Conservation (phyloP, 1,140 invertebrate species). For the Trialeurodes vaporariorum region DNA sequence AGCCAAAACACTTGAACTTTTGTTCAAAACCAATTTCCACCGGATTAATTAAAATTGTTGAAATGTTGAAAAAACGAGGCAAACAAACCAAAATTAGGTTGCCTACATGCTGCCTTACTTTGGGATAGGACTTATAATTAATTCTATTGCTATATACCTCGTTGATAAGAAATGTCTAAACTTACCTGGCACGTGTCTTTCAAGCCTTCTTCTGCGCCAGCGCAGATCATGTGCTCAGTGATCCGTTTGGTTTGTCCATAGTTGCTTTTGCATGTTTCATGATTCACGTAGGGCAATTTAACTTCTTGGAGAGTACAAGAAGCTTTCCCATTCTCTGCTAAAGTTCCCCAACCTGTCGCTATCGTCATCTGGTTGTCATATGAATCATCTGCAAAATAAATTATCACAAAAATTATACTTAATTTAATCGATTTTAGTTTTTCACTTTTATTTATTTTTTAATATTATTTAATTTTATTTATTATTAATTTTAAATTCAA, state of each 20-base stretch:
- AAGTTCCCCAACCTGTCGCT: slow-evolving; percentile 73
- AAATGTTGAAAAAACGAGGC: no score
- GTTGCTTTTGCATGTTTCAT: slow-evolving; percentile 59
- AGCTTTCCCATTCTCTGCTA: slow-evolving; percentile 65
- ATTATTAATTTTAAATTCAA: neutral
- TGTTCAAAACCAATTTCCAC: no score
- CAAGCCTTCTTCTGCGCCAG: slow-evolving; percentile 59
- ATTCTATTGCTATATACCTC: no score
- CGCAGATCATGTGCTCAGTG: slow-evolving; percentile 75
- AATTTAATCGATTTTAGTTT: no score
- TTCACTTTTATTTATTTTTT: neutral
- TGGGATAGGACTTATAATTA: no score
- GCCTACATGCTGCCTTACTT: no score
- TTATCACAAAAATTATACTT: slow-evolving; percentile 1
- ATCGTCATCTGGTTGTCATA: slow-evolving; percentile 57
- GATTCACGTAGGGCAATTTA: slow-evolving; percentile 66
- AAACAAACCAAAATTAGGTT: no score
- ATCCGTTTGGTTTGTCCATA: slow-evolving; percentile 68
- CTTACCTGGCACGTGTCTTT: slow-evolving; percentile 79
- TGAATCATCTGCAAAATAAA: slow-evolving; percentile 41
- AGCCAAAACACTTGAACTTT: no score
- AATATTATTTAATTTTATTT: neutral
- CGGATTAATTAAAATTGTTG: no score
- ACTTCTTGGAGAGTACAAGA: slow-evolving; percentile 70
- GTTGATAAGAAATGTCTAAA: no score